phyloP scores from a whole-genome alignment of 1,140 invertebrate genomes.

The Drosophila punjabiensis region DNA sequence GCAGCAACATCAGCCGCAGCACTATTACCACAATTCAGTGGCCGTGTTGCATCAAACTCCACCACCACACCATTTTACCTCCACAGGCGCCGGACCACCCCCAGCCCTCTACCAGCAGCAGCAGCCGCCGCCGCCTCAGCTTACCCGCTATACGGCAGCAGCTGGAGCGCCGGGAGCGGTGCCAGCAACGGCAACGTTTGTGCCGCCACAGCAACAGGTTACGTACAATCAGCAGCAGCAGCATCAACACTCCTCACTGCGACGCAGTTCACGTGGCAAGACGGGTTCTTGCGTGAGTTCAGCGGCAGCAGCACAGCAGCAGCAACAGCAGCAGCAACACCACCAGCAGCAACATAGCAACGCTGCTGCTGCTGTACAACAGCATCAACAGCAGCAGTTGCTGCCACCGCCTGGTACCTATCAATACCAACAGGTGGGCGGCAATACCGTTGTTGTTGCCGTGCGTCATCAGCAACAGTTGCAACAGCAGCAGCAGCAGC shows the following conservation, averaged over 20 bases:
- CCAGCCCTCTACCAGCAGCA: slow-evolving; percentile 69
- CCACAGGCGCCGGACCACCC: slow-evolving; percentile 70
- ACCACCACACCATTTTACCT: slow-evolving; percentile 74
- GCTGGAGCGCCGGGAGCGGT: slow-evolving; percentile 31
- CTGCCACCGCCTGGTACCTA: slow-evolving; percentile 57
- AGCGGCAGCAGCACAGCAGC: slow-evolving; percentile 76
- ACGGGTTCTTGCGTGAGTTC: slow-evolving; percentile 85
- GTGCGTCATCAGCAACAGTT: slow-evolving; percentile 72
- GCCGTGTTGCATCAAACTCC: slow-evolving; percentile 67
- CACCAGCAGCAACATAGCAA: slow-evolving; percentile 62
- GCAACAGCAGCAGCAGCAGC: slow-evolving; percentile 66
- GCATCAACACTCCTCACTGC: slow-evolving; percentile 74
- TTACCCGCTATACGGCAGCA: slow-evolving; percentile 56
- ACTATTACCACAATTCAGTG: slow-evolving; percentile 76
- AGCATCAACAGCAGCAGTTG: slow-evolving; percentile 56
- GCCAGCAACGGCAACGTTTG: slow-evolving; percentile 64
- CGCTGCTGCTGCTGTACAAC: slow-evolving; percentile 63
- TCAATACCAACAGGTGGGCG: slow-evolving; percentile 75
- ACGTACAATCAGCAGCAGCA: slow-evolving; percentile 54
- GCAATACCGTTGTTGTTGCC: slow-evolving; percentile 73
- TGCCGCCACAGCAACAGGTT: slow-evolving; percentile 67
- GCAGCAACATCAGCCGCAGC: slow-evolving; percentile 54
- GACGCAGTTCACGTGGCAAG: slow-evolving; percentile 85
- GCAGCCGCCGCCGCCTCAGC: slow-evolving; percentile 51
- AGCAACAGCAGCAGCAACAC: slow-evolving; percentile 56